Base-by-base conservation (phyloP, 1,140 invertebrate genomes). In the Brachystomella parvula region DNA sequence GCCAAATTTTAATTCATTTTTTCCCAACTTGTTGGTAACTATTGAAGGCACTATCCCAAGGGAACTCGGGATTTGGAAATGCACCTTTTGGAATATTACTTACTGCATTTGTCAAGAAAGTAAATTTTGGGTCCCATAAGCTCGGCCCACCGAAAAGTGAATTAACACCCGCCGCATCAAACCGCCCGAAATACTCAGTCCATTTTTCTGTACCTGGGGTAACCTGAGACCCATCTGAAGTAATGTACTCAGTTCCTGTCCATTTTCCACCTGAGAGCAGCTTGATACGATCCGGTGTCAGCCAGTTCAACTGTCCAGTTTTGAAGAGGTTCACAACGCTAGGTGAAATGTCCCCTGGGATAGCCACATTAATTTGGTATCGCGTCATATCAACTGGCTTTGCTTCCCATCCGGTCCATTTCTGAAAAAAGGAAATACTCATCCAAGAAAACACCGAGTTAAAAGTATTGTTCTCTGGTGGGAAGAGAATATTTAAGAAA, bases 361-460 rank as follows among this genome's bases (percentile, higher is more conserved):
- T 60, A 17, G 31, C 29, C 15, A 60, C 30, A 9, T 9, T 9
- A 32, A 60, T 60, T 9, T 60, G 49, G 12, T 24, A 24, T 9
- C 6, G 12, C 6, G 24, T 24, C 24, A 17, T 53, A 39, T 57
- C 21, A 3, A 32, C 30, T 24, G 9, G 29, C 58, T 31, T 30
- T n/a, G n/a, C n/a, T n/a, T n/a, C n/a, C 12, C 29, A 60, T 9
- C 58, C 58, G 26, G 19, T 39, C 60, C 60, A 62, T 47, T 35
- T 15, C 30, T 62, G 30, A 29, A 62, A 62, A 26, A 62, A 62
- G 6, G 30, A 6, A 3, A 35, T n/a, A 24, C 31, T 62, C 19
- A 62, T 62, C 60, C 60, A 62, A 12, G 31, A 30, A 62, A 62
- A 62, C 29, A 47, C 60, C 44, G 35, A 12, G 29, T 39, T 62